These are phyloP conservation scores for Andrena bucephala DNA, from an alignment of 2,888 invertebrate genomes.

Conservation along the genomic window DNA sequence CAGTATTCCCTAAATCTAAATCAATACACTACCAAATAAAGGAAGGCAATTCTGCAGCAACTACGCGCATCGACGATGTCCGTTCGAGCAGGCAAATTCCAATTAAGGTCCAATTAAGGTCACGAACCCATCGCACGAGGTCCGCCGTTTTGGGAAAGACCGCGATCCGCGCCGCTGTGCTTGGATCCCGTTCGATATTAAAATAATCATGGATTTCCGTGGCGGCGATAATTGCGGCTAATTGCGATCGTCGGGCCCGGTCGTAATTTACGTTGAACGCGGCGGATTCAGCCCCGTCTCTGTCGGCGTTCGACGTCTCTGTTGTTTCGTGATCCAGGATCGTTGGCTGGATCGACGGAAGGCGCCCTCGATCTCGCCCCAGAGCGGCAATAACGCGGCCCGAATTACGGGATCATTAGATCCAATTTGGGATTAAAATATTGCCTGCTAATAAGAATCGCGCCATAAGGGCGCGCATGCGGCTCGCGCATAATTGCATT, in stretches of 20 bases:
- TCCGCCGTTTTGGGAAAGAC: constrained; percentile 8
- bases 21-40: neutral
- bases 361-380: constrained; percentile 30
- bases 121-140: neutral
- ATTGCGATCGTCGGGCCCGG: neutral
- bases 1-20: no score
- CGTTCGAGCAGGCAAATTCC: constrained; percentile 3
- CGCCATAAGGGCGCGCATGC: constrained; percentile 64
- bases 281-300: neutral
- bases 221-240: constrained; percentile 45
- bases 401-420: constrained; percentile 77
- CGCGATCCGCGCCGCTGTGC: no score
- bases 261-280: constrained; percentile 37
- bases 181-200: constrained; percentile 29
- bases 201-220: constrained; percentile 43
- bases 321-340: constrained; percentile 33
- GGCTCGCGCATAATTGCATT: constrained; percentile 80
- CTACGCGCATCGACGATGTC: no score
- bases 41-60: neutral
- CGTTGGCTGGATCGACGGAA: constrained; percentile 40
- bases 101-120: constrained; percentile 13
- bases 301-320: constrained; percentile 28
- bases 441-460: constrained; percentile 83
- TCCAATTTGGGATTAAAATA: constrained; percentile 83
- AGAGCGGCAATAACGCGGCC: constrained; percentile 63